These are phyloP conservation scores for Xenus cinereus DNA, from an alignment of 2,113 vertebrate species.

Conservation along the genomic window DNA sequence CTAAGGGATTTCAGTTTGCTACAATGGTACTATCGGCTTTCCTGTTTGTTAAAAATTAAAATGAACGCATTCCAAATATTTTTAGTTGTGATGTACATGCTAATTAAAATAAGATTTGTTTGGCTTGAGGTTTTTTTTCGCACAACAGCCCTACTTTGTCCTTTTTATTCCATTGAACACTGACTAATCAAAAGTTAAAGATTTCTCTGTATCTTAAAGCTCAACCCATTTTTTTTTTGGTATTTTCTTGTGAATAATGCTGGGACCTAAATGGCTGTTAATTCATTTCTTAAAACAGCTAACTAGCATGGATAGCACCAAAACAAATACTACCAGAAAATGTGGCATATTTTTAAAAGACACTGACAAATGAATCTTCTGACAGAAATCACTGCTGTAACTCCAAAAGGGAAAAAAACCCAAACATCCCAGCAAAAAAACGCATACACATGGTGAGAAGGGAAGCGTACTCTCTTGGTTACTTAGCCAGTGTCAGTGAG, in stretches of 20 bases:
- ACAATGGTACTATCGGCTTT: not conserved
- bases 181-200: not conserved
- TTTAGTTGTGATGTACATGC: not conserved
- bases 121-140: not conserved
- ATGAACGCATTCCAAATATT: not conserved
- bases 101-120: conserved; percentile 11
- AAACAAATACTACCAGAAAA: not conserved
- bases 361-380: not conserved
- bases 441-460: not conserved
- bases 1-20: not conserved
- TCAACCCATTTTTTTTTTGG: not conserved
- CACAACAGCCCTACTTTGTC: not conserved
- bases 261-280: not conserved
- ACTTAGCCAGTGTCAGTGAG: not conserved
- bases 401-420: not conserved
- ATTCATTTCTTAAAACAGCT: not conserved
- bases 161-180: not conserved
- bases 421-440: accelerated
- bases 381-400: not conserved
- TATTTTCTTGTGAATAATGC: not conserved
- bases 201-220: not conserved
- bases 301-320: not conserved
- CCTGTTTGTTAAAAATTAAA: conserved; percentile 48
- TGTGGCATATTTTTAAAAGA: not conserved
- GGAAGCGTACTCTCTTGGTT: not conserved